Percentiles rank a stretch among this genome's conserved stretches.
phyloP scores from a whole-genome alignment of 1,140 invertebrate species.

The Pogonomyrmex californicus region DNA sequence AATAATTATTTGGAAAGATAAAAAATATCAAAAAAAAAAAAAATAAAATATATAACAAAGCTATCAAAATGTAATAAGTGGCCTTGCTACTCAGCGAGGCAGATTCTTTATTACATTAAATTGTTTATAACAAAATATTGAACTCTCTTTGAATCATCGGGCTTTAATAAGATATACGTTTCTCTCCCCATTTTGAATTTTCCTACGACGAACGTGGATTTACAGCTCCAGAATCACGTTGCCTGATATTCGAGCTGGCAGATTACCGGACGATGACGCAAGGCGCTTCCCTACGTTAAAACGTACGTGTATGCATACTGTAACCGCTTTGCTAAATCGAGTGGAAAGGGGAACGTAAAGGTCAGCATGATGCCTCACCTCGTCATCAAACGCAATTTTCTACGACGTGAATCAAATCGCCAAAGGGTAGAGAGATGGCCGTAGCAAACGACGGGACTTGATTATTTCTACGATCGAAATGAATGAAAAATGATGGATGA shows the following conservation, averaged over 20 bases:
- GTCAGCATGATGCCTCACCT: slow-evolving; percentile 19
- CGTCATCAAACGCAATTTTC: slow-evolving; percentile 29
- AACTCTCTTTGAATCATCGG: too few relatives aligned
- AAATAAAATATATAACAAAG: too few relatives aligned
- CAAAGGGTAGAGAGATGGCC: neutral
- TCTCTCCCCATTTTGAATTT: too few relatives aligned
- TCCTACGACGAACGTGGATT: neutral
- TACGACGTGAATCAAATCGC: slow-evolving; percentile 16
- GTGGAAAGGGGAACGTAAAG: slow-evolving; percentile 53
- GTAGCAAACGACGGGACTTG: neutral
- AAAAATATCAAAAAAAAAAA: too few relatives aligned
- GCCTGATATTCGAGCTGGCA: neutral
- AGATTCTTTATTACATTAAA: too few relatives aligned
- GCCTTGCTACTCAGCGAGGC: too few relatives aligned
- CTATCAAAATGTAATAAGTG: too few relatives aligned
- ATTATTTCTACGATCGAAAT: neutral
- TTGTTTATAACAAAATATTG: too few relatives aligned
- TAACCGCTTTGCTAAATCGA: slow-evolving; percentile 48
- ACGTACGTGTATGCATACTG: slow-evolving; percentile 7
- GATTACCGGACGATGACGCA: slow-evolving; percentile 50
- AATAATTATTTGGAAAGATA: too few relatives aligned
- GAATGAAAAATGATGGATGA: neutral
- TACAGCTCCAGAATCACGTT: slow-evolving; percentile 2
- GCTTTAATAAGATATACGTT: too few relatives aligned
- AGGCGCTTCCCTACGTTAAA: slow-evolving; percentile 15